Evolutionary conservation across 2,888 invertebrate genomes (phyloP), one percentile per base, ranked within the genome.

Genomic region (Phyllotreta cruciferae): DNA sequence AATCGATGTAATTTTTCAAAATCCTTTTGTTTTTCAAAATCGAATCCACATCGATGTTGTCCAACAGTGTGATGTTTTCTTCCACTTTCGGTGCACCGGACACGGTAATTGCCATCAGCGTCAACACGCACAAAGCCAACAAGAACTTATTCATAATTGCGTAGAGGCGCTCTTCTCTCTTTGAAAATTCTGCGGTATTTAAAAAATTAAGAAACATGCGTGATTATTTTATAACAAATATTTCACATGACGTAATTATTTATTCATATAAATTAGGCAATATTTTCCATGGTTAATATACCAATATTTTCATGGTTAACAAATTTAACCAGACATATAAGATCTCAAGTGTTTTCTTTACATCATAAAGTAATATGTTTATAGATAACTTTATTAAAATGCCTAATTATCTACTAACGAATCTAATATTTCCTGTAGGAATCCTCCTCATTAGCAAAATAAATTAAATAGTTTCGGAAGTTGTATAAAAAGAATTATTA

Each of bases 41-140:
- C 74, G 87, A 86, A 47, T 90, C 85, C 58, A 91, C 54, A 76
- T 91, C 83, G 57, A 60, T 53, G 9, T 14, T 53, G 8, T 24
- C 49, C 13, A 60, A 91, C 80, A 74, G 87, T 87, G 76, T 90
- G 90, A 73, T 86, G 91, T 73, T 87, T 89, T 62, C 84, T 84
- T 10, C 81, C 79, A 45, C 69, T 71, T 69, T 62, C 37, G 58
- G 58, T 13, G 56, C 55, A 38, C 53, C 54, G 1, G 37, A 53
- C 10, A 61, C 66, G 5, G 56, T 24, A 10, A 45, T 24, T 24
- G 24, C 64, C 60, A 65, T 9, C 42, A 61, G 7, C 34, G 50
- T 41, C 36, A 49, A 9, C 13, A 38, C 39, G 10, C 60, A 56
- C 14, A 53, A 53, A 3, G 47, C 45, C 24, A 63, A 1, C 38